Conservation (phyloP, 2,797 vertebrate species). For the Carcharodon carcharias region DNA sequence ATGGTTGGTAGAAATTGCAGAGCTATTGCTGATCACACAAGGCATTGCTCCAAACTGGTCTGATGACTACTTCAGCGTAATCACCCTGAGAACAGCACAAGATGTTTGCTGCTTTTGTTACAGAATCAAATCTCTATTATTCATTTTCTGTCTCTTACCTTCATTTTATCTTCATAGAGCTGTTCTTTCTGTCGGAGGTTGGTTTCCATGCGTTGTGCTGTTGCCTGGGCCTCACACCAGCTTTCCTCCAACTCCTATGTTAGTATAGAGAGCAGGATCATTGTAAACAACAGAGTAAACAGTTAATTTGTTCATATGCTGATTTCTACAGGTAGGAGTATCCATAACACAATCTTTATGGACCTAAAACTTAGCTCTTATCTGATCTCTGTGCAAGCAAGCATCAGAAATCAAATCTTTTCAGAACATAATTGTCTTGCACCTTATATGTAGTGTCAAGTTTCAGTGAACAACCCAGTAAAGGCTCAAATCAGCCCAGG, state of each 20-base stretch:
- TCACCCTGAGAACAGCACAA: background rate
- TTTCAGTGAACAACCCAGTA: background rate
- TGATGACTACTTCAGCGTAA: background rate
- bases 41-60: background rate
- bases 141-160: conserved; percentile 61
- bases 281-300: background rate
- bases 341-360: background rate
- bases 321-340: too few relatives aligned
- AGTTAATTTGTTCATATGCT: background rate
- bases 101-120: background rate
- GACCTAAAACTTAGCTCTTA: background rate
- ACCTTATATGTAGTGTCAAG: background rate
- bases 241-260: conserved; percentile 90
- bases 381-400: background rate
- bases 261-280: conserved; percentile 24
- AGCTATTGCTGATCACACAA: background rate
- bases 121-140: background rate
- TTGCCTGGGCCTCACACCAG: conserved; percentile 84
- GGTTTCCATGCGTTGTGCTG: conserved; percentile 87
- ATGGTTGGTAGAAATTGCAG: background rate
- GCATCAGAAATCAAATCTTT: background rate
- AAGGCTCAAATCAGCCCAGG: too few relatives aligned
- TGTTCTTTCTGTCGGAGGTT: conserved; percentile 93
- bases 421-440: background rate
- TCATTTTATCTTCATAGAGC: conserved; percentile 92